Evolutionary conservation across 2,888 invertebrate species (phyloP), one percentile per base, ranked within the genome.

Genomic region (Steinernema carpocapsae): DNA sequence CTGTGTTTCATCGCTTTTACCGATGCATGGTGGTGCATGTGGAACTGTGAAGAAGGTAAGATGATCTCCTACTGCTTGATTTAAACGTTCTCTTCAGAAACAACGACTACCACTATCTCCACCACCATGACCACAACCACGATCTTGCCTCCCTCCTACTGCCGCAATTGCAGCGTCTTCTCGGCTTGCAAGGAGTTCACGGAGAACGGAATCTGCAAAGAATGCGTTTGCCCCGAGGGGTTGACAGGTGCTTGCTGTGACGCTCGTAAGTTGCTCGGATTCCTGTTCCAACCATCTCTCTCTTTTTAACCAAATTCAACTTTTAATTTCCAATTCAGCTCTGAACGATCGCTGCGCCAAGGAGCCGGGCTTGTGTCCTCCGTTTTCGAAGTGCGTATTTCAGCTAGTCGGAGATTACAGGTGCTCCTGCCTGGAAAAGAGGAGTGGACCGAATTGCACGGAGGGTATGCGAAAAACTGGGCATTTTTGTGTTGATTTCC

Each of bases 161-260:
- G 64, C 32, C 12, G 17, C 29, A 29, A 64, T 14, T 64, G 64
- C n/a, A 37, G 32, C n/a, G 26, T 29, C 17, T 29, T 17, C 29
- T 29, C 64, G 10, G 10, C 7, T 19, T 64, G 64, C 32, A 17
- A 17, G 32, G 32, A 64, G 32, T n/a, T 17, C 17, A 29, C 29
- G 17, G 64, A 64, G 17, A 3, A 37, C 64, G 32, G 64, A 6
- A 29, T 64, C 2, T 64, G 64, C 64, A 26, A 64, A 1, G 37
- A 64, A 29, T 64, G 64, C 64, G 17, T 26, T 17, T 64, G 64
- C 19, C 64, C 64, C 17, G 29, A 64, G 17, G 64, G 64, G 14
- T 1, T 64, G 12, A 32, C 37, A 1, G 64, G 64, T 1, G 26
- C 29, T 26, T 64, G 64, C 32, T 64, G 64, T 32, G 64, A 64